Conservation (phyloP, 2,797 vertebrate genomes). For the Sarcoramphus papa region DNA sequence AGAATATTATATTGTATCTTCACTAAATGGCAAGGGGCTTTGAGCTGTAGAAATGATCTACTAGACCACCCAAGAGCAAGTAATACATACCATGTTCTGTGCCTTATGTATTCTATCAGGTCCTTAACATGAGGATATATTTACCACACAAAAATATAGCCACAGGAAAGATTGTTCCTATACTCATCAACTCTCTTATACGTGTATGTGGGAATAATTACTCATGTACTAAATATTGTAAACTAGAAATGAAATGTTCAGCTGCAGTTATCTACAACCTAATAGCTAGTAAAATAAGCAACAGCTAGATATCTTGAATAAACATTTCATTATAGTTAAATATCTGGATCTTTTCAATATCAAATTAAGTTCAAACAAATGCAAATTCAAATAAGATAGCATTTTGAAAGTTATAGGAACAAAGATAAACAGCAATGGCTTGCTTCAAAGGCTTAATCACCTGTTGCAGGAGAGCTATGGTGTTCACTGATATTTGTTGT, state of each 20-base stretch:
- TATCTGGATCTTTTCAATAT: background rate
- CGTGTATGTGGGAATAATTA: constrained; percentile 12
- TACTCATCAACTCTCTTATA: background rate
- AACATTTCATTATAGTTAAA: background rate
- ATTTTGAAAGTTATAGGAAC: constrained; percentile 8
- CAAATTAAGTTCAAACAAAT: constrained; percentile 17
- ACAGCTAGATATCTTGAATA: background rate
- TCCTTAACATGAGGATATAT: background rate
- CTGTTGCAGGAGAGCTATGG: constrained; percentile 47
- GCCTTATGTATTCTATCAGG: constrained; percentile 38
- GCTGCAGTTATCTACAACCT: background rate
- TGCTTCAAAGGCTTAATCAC: constrained; percentile 43
- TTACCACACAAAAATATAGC: constrained; percentile 33
- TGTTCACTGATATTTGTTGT: constrained; percentile 14
- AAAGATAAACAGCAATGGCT: background rate
- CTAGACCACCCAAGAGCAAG: constrained; percentile 43
- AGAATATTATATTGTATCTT: constrained; percentile 45
- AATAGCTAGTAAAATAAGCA: background rate
- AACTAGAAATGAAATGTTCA: background rate
- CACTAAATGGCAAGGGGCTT: background rate
- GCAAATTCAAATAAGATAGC: constrained; percentile 16
- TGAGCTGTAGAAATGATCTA: background rate
- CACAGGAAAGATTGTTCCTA: constrained; percentile 7
- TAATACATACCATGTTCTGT: constrained; percentile 3
- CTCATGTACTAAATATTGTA: background rate